Conservation (phyloP, 2,113 vertebrate genomes). For the Irena cyanogastra region DNA sequence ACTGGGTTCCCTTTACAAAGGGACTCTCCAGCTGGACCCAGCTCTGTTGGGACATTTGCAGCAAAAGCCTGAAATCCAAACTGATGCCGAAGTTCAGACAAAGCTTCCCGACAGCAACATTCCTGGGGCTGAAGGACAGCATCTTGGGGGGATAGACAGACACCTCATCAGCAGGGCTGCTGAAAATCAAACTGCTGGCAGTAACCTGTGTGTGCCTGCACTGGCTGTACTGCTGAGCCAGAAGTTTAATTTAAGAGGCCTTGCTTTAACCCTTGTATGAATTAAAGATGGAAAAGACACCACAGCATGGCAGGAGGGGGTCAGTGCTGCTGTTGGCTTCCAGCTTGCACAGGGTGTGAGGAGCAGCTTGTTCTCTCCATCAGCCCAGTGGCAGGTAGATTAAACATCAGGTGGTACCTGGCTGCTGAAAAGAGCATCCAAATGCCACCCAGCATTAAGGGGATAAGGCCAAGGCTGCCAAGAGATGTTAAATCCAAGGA, state of each 20-base stretch:
- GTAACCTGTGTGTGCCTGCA: not conserved
- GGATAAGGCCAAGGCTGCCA: not conserved
- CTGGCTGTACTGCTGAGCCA: not conserved
- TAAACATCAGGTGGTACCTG: not conserved
- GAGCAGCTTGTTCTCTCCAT: not conserved
- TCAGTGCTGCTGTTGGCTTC: not conserved
- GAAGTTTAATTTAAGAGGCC: not conserved
- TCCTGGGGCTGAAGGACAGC: not conserved
- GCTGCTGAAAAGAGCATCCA: constrained; percentile 2
- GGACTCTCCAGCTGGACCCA: not conserved
- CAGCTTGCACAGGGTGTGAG: not conserved
- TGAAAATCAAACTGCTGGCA: not conserved
- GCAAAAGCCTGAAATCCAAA: not conserved
- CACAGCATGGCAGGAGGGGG: not conserved
- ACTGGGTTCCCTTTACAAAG: not conserved
- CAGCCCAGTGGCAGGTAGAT: not conserved
- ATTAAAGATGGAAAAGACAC: not conserved
- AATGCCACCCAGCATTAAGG: not conserved
- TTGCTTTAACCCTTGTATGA: not conserved
- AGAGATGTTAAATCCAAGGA: not conserved
- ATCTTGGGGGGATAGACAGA: not conserved
- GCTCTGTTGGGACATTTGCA: not conserved
- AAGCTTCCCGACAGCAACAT: not conserved
- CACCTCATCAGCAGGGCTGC: not conserved
- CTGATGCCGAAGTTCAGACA: not conserved